These are phyloP conservation scores for Battus philenor DNA, from an alignment of 1,140 invertebrate species.

Conservation along the genomic window DNA sequence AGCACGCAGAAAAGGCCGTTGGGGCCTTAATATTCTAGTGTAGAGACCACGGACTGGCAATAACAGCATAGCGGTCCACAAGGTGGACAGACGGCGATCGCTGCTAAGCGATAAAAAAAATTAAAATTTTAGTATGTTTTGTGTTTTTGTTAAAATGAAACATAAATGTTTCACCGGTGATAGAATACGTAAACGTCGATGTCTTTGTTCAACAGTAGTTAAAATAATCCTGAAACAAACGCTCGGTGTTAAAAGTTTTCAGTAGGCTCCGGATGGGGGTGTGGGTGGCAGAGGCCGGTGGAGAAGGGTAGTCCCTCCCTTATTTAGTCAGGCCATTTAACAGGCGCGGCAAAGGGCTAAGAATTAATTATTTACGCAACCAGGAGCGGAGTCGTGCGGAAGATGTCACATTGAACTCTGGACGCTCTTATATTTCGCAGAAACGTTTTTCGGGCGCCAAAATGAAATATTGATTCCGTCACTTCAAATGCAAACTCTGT, in stretches of 20 bases:
- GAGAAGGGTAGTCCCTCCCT: constrained; percentile 42
- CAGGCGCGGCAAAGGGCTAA: constrained; percentile 62
- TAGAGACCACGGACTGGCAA: too few relatives aligned
- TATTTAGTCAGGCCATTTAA: constrained; percentile 68
- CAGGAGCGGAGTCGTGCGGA: constrained; percentile 45
- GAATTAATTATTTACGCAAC: constrained; percentile 59
- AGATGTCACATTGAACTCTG: constrained; percentile 52
- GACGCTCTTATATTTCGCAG: constrained; percentile 40
- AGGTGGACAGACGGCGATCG: too few relatives aligned
- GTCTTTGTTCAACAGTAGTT: constrained; percentile 21
- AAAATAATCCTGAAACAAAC: constrained; percentile 50
- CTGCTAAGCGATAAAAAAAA: too few relatives aligned
- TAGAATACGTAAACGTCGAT: too few relatives aligned
- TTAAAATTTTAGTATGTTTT: too few relatives aligned
- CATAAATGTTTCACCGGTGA: too few relatives aligned
- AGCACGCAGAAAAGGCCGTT: too few relatives aligned
- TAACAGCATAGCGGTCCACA: too few relatives aligned
- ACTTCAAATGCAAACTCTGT: too few relatives aligned
- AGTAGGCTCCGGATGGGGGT: constrained; percentile 28
- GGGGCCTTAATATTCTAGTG: too few relatives aligned
- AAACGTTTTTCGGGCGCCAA: constrained; percentile 23
- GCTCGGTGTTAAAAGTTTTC: constrained; percentile 57
- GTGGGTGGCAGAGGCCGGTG: constrained; percentile 20
- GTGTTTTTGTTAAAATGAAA: too few relatives aligned
- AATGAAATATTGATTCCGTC: constrained; percentile 31